Evolutionary conservation across 2,113 vertebrate genomes (phyloP).

Genomic region (Heterochromis multidens): DNA sequence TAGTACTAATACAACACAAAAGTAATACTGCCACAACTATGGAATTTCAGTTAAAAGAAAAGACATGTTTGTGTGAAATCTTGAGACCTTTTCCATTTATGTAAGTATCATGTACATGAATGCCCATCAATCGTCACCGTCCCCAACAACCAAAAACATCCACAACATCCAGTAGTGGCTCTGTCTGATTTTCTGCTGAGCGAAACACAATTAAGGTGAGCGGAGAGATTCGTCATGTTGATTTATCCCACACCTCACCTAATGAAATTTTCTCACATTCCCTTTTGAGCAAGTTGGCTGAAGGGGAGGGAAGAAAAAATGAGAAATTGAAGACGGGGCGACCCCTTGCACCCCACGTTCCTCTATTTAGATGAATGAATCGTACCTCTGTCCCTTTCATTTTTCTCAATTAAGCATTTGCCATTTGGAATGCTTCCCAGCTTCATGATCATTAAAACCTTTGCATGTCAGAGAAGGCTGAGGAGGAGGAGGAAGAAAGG

Average conservation of each 20-base stretch:
- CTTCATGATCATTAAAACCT: constrained; percentile 72
- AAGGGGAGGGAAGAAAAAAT: not conserved
- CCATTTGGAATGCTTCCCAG: constrained; percentile 66
- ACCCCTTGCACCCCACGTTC: constrained; percentile 18
- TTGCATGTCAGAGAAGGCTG: constrained; percentile 42
- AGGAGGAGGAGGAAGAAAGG: not conserved
- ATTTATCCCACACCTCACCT: constrained; percentile 66
- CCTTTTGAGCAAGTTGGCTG: constrained; percentile 43
- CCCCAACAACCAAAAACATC: constrained; percentile 6
- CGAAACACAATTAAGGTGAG: constrained; percentile 69
- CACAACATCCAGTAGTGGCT: constrained; percentile 14
- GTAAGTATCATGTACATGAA: not conserved
- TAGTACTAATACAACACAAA: not conserved
- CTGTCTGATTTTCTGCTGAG: constrained; percentile 55
- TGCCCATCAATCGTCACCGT: not conserved
- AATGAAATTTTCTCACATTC: constrained; percentile 70
- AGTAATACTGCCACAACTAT: not conserved
- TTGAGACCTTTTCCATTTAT: not conserved
- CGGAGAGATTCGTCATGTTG: constrained; percentile 67
- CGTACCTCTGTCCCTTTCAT: constrained; percentile 50
- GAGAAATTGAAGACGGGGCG: constrained; percentile 42
- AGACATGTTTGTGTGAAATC: not conserved
- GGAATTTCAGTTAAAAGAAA: not conserved
- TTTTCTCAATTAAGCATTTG: constrained; percentile 75
- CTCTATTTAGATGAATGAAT: constrained; percentile 70